Conservation (phyloP, 1,140 invertebrate genomes). For the Monomorium pharaonis region DNA sequence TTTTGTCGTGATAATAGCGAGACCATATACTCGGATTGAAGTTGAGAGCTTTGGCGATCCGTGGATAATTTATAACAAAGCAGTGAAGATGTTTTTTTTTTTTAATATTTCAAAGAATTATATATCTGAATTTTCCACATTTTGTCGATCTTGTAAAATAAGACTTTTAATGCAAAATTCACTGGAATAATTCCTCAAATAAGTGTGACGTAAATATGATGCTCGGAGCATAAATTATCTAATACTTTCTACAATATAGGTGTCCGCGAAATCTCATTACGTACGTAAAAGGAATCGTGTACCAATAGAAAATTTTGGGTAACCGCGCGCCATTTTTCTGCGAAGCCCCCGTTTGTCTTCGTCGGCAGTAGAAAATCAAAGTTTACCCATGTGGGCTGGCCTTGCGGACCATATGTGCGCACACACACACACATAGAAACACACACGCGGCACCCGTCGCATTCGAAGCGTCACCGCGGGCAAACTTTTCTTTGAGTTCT, state of each 20-base stretch:
- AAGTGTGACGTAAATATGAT: background rate
- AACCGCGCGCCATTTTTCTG: conserved; percentile 34
- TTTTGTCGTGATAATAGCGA: background rate
- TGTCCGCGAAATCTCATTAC: background rate
- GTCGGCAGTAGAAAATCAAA: conserved; percentile 43
- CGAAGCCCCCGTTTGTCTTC: conserved; percentile 32
- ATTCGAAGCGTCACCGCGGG: conserved; percentile 5
- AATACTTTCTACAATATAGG: background rate
- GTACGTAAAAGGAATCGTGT: background rate
- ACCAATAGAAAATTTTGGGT: conserved; percentile 21
- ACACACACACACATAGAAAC: background rate
- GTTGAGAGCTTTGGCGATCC: background rate
- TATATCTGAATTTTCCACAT: background rate
- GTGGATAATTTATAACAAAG: background rate
- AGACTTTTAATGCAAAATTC: background rate
- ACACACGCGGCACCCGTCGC: background rate
- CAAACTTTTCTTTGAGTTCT: conserved; percentile 50
- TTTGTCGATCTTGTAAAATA: background rate
- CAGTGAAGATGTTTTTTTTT: no score
- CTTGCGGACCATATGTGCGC: conserved; percentile 49
- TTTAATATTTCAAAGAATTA: no score
- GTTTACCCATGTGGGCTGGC: conserved; percentile 47
- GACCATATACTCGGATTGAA: background rate
- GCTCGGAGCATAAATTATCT: no score
- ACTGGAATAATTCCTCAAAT: background rate